These are phyloP conservation scores for Phragmatobia fuliginosa DNA, from an alignment of 2,888 invertebrate genomes.

Conservation along the genomic window DNA sequence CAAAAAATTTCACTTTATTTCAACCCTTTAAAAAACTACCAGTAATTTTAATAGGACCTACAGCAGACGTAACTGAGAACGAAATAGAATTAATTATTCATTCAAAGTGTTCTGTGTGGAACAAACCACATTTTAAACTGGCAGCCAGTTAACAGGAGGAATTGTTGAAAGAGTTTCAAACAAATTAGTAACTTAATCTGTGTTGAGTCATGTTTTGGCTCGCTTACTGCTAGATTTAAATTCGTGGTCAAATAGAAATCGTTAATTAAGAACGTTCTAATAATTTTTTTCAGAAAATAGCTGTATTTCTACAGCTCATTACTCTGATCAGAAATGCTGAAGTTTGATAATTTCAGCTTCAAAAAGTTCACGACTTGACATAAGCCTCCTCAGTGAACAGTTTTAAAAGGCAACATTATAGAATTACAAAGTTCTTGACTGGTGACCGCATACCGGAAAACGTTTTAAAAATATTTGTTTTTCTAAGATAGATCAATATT, in stretches of 20 bases:
- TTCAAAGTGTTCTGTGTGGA: slow-evolving; percentile 24
- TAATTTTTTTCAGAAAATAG: not conserved
- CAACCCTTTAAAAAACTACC: not conserved
- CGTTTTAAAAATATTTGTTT: no score
- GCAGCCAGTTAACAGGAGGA: slow-evolving; percentile 33
- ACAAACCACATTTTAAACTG: slow-evolving; percentile 43
- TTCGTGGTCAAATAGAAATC: not conserved
- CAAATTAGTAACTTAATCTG: slow-evolving; percentile 42
- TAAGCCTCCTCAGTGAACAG: no score
- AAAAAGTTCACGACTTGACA: no score
- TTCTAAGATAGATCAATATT: not conserved
- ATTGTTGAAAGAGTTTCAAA: slow-evolving; percentile 38
- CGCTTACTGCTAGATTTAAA: slow-evolving; percentile 16
- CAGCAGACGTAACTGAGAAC: not conserved
- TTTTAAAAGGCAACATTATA: no score
- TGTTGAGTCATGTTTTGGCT: slow-evolving; percentile 15
- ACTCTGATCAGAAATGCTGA: not conserved
- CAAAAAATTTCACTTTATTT: not conserved
- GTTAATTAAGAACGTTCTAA: not conserved
- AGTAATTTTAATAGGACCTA: slow-evolving; percentile 8
- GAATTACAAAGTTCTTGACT: no score
- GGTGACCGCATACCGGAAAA: no score
- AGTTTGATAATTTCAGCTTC: not conserved
- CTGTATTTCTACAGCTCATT: no score
- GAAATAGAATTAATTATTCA: slow-evolving; percentile 47